Conservation (phyloP, 2,113 vertebrate genomes). For the Eurystomus gularis region DNA sequence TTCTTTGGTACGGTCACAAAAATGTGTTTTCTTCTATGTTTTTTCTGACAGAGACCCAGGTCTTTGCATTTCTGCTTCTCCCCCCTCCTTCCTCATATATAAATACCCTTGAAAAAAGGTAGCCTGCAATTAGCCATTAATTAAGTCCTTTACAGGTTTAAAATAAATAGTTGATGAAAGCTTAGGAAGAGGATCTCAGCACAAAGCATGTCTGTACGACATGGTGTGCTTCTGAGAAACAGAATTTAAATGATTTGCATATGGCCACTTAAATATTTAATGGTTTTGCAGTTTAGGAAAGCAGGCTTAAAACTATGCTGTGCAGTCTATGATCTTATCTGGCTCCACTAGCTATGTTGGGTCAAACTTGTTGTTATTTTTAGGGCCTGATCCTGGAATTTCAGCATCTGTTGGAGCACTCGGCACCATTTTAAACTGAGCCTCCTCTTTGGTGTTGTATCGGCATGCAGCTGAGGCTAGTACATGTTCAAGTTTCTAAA, state of each 20-base stretch:
- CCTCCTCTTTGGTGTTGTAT: not conserved
- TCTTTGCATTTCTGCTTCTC: not conserved
- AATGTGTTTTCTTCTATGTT: not conserved
- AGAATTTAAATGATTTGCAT: slow-evolving; percentile 69
- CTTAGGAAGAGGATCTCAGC: slow-evolving; percentile 1
- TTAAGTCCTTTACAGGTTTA: slow-evolving; percentile 44
- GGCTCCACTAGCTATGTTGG: not conserved
- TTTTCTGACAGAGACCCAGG: not conserved
- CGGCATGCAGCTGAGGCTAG: not conserved
- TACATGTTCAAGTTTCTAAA: not conserved
- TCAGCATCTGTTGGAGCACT: not conserved
- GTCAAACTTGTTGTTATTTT: not conserved
- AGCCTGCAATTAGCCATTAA: slow-evolving; percentile 23
- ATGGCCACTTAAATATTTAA: slow-evolving; percentile 71
- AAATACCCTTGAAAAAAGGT: not conserved
- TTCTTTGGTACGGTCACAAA: not conserved
- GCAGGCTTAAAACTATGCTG: not conserved
- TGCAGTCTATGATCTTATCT: not conserved
- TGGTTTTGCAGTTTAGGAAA: slow-evolving; percentile 44
- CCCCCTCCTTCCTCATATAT: not conserved
- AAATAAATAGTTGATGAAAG: slow-evolving; percentile 44
- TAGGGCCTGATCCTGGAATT: slow-evolving; percentile 4
- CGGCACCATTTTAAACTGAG: not conserved
- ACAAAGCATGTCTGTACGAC: slow-evolving; percentile 24
- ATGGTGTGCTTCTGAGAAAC: slow-evolving; percentile 45